Base-by-base conservation (phyloP, 1,140 invertebrate species). In the Ditylenchus dipsaci region DNA sequence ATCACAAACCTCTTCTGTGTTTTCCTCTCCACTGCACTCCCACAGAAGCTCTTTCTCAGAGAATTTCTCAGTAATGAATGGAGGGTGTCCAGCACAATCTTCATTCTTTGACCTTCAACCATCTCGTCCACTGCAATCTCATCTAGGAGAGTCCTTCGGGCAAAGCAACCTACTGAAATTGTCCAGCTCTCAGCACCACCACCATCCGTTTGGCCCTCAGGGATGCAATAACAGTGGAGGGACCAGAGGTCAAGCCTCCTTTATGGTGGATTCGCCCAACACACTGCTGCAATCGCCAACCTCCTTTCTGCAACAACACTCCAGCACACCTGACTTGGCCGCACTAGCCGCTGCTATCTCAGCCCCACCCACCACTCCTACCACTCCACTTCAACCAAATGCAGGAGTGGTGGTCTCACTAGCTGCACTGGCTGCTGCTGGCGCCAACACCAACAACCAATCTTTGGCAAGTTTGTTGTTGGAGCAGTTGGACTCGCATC, bases 21-120 rank as follows among this genome's bases (percentile, higher is more conserved):
- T 69, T 42, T 69, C 67, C 7, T 69, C 66, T n/a, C 27, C 66
- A 5, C 5, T 43, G 13, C 57, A 68, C 27, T 68, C 66, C 13
- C 66, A 68, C 11, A 66, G 66, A 11, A 19, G 45, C n/a, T 68
- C 66, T n/a, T 70, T 68, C 65, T 68, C 66, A 11, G 65, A 63
- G 29, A 56, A 69, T 27, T 26, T 67, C 7, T 69, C 68, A 26
- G n/a, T 3, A 3, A 3, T 33, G 15, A 53, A 19, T 53, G 23
- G 23, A 7, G 49, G 49, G 23, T 53, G 3, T 53, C 3, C 38
- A 7, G 17, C 59, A 5, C 3, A 3, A 3, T 61, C 27, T 3
- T 19, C 59, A 1, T 21, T 19, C 15, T 30, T 19, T 17, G 59
- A 29, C 27, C 59, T 21, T 33, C 59, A 61, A 15, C 29, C 29